A percentile compares a stretch with the other conserved stretches of the same genome.
phyloP scores from a whole-genome alignment of 1,140 invertebrate species.

The Metaphire vulgaris region DNA sequence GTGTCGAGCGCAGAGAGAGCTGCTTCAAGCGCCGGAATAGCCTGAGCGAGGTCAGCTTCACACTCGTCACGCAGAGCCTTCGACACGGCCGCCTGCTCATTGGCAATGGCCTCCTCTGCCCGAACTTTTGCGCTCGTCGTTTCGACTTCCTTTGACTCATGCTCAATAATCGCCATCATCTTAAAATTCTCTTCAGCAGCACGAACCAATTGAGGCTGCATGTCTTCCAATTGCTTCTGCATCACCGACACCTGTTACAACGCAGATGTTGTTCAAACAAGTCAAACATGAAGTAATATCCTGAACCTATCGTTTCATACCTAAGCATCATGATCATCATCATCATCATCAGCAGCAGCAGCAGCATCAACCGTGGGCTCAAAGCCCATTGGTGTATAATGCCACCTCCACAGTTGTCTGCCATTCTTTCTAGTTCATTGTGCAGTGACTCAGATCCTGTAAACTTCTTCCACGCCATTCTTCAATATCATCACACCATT shows the following conservation, averaged over 20 bases:
- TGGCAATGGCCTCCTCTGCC: constrained; percentile 50
- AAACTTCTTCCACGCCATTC: too few relatives aligned
- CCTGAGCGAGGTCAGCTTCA: constrained; percentile 52
- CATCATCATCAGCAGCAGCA: too few relatives aligned
- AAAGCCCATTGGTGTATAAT: too few relatives aligned
- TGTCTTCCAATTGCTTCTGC: constrained; percentile 50
- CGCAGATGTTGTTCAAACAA: too few relatives aligned
- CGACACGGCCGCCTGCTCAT: constrained; percentile 48
- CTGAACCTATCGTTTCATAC: too few relatives aligned
- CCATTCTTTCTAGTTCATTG: too few relatives aligned
- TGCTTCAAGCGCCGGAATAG: constrained; percentile 52
- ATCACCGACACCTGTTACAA: constrained; percentile 63
- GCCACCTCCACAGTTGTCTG: too few relatives aligned
- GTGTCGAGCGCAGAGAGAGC: constrained; percentile 51
- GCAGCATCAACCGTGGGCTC: too few relatives aligned
- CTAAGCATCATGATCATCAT: too few relatives aligned
- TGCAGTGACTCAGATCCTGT: too few relatives aligned
- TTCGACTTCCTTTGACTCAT: constrained; percentile 27
- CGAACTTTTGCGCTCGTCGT: constrained; percentile 38
- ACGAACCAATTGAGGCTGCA: constrained; percentile 50
- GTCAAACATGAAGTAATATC: too few relatives aligned
- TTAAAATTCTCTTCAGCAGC: constrained; percentile 44
- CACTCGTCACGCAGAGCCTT: constrained; percentile 61
- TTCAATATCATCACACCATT: too few relatives aligned
- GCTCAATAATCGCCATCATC: constrained; percentile 29